Percentiles rank a stretch among this genome's conserved stretches.
These are phyloP conservation scores for Pipistrellus pipistrellus DNA, from an alignment of 2,797 vertebrate genomes.

Conservation along the genomic window DNA sequence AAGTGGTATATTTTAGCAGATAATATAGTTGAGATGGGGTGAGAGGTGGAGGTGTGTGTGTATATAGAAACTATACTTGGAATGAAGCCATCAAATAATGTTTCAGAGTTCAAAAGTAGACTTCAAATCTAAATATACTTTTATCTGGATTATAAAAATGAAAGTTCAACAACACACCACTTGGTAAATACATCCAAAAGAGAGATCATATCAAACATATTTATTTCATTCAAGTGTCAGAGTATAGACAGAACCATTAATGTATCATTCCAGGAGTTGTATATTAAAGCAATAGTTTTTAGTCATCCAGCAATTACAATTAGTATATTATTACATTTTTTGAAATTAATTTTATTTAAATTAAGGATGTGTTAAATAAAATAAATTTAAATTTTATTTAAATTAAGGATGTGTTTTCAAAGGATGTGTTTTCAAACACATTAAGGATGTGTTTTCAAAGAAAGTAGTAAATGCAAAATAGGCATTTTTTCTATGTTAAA, in stretches of 20 bases:
- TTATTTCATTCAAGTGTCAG: slow-evolving; percentile 45
- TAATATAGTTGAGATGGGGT: neutral
- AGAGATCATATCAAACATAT: neutral
- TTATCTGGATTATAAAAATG: slow-evolving; percentile 40
- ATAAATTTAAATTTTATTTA: too few relatives aligned
- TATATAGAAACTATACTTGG: slow-evolving; percentile 41
- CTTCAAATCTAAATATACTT: slow-evolving; percentile 55
- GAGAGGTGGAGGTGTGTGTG: neutral
- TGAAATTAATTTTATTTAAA: slow-evolving; percentile 57
- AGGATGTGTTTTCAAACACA: too few relatives aligned
- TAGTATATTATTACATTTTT: neutral
- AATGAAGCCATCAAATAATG: slow-evolving; percentile 29
- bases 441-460: neutral
- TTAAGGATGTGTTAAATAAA: neutral
- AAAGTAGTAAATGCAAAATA: neutral
- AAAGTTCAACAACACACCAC: slow-evolving; percentile 5
- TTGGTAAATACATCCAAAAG: slow-evolving; percentile 57
- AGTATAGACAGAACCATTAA: slow-evolving; percentile 1
- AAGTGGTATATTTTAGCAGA: neutral
- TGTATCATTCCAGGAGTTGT: slow-evolving; percentile 16
- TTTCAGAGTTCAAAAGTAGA: slow-evolving; percentile 44
- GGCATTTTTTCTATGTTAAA: neutral
- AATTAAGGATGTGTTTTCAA: too few relatives aligned
- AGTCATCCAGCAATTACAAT: neutral
- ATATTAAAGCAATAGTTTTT: neutral